Evolutionary conservation across 1,140 invertebrate genomes (phyloP).

Genomic region (Atopsyche davidsoni): DNA sequence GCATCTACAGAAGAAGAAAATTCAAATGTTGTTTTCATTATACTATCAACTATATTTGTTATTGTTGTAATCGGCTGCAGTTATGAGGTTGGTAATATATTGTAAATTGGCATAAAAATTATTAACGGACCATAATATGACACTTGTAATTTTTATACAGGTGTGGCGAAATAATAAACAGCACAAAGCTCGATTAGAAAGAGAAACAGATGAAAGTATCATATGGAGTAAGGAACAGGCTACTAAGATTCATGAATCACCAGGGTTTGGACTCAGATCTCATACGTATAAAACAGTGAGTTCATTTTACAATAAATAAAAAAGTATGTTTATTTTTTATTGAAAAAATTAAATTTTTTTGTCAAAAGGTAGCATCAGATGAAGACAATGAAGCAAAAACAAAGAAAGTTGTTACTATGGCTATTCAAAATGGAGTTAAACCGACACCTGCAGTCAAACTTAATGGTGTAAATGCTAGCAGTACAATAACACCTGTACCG

Average conservation of each 20-base stretch:
- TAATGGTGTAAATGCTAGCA: conserved; percentile 16
- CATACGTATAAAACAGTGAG: conserved; percentile 39
- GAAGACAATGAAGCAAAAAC: conserved; percentile 37
- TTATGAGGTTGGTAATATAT: conserved; percentile 47
- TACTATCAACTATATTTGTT: conserved; percentile 61
- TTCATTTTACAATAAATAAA: conserved; percentile 4
- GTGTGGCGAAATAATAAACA: conserved; percentile 58
- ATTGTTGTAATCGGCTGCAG: conserved; percentile 57
- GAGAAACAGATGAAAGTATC: conserved; percentile 62
- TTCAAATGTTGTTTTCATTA: conserved; percentile 68
- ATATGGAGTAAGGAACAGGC: conserved; percentile 61
- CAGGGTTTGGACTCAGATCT: conserved; percentile 35
- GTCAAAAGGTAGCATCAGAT: conserved; percentile 35
- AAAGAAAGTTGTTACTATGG: conserved; percentile 23
- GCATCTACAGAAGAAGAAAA: conserved; percentile 69
- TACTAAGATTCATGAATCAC: conserved; percentile 53
- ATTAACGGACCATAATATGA: neutral
- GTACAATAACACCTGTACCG: conserved; percentile 3
- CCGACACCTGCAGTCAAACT: conserved; percentile 13
- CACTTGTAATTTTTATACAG: conserved; percentile 29
- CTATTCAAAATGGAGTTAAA: conserved; percentile 28
- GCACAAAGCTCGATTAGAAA: conserved; percentile 59
- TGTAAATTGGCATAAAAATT: neutral
- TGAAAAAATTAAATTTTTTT: neutral
- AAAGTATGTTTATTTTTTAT: conserved; percentile 1